Conservation (phyloP, 1,140 invertebrate genomes). For the Sarcophaga peregrina region DNA sequence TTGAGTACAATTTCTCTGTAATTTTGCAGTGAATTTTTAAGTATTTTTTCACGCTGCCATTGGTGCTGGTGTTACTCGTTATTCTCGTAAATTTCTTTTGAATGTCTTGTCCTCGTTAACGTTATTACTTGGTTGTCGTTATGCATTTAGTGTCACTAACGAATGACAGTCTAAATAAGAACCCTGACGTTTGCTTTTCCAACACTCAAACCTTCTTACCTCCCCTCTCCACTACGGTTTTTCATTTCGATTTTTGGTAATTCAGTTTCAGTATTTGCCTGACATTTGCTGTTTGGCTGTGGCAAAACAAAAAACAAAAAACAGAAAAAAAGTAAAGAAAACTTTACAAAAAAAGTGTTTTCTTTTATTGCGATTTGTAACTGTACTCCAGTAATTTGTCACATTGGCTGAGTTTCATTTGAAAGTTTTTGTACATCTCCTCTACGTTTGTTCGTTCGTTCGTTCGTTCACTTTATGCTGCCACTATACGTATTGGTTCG, state of each 20-base stretch:
- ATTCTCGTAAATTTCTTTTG: too few relatives aligned
- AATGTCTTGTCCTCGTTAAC: background rate
- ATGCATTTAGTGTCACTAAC: slow-evolving; percentile 15
- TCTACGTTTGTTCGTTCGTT: background rate
- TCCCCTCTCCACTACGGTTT: background rate
- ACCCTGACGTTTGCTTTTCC: background rate
- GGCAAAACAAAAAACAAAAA: too few relatives aligned
- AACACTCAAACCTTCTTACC: too few relatives aligned
- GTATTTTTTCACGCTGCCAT: too few relatives aligned
- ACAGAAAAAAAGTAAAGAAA: background rate
- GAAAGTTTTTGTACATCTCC: background rate
- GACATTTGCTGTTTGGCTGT: too few relatives aligned
- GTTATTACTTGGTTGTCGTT: background rate
- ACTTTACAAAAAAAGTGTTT: too few relatives aligned
- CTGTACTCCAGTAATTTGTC: background rate
- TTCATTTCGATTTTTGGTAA: too few relatives aligned
- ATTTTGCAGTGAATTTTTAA: too few relatives aligned
- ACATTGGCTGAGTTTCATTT: slow-evolving; percentile 7
- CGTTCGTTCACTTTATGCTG: background rate
- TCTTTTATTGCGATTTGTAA: too few relatives aligned
- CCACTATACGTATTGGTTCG: background rate
- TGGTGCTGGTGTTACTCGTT: too few relatives aligned
- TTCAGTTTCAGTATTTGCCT: too few relatives aligned
- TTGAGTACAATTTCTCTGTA: too few relatives aligned
- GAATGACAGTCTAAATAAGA: background rate